phyloP scores from a whole-genome alignment of 2,888 invertebrate species.

The Dicycla oo region DNA sequence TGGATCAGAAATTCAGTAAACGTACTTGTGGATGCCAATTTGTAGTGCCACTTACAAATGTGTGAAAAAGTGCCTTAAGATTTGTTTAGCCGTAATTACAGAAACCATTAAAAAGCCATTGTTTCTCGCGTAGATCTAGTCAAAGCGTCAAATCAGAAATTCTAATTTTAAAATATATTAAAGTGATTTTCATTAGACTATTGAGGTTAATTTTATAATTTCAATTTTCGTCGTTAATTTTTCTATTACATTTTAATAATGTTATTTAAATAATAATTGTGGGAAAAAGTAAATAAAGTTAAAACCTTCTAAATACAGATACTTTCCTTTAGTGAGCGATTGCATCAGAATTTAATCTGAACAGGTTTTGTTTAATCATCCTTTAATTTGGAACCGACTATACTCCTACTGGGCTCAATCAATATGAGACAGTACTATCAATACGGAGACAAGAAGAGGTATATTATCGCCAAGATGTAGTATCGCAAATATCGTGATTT shows the following conservation, averaged over 20 bases:
- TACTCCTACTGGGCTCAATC: too few species aligned
- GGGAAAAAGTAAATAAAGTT: not conserved
- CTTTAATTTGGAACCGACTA: too few species aligned
- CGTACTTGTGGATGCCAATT: too few species aligned
- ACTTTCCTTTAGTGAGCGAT: not conserved
- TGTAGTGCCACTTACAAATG: too few species aligned
- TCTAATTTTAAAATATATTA: not conserved
- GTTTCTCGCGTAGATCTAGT: too few species aligned
- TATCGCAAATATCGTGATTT: slow-evolving; percentile 42
- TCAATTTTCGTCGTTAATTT: not conserved
- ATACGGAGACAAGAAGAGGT: not conserved
- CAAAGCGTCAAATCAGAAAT: not conserved
- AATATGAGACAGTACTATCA: not conserved
- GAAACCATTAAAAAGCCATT: too few species aligned
- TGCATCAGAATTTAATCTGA: not conserved
- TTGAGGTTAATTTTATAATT: not conserved
- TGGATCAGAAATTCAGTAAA: too few species aligned
- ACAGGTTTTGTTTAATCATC: not conserved
- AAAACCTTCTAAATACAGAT: too few species aligned
- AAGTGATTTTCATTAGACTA: not conserved
- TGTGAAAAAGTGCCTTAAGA: too few species aligned
- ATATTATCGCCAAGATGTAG: slow-evolving; percentile 37
- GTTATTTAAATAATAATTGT: not conserved
- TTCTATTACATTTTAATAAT: not conserved
- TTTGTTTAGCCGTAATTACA: too few species aligned